Percentiles rank a stretch among this genome's conserved stretches.
Evolutionary conservation across 2,113 vertebrate genomes (phyloP).

Genomic region (Casuarius casuarius): DNA sequence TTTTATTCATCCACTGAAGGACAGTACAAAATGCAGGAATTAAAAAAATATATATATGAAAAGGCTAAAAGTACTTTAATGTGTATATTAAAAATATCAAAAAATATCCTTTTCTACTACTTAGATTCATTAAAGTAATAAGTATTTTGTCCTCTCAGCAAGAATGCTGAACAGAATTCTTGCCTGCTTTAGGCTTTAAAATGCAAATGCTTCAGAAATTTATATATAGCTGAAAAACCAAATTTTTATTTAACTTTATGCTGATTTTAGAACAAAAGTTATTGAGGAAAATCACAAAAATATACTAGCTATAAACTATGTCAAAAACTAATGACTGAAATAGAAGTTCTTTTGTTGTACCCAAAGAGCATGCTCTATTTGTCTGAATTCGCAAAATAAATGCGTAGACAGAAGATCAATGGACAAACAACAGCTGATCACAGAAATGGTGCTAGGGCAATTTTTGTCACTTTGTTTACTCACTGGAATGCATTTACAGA

Average conservation of each 20-base stretch:
- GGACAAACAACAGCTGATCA: background rate
- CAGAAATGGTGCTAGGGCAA: rapidly evolving
- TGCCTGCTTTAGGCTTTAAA: background rate
- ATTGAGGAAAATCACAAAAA: background rate
- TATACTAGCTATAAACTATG: background rate
- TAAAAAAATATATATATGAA: background rate
- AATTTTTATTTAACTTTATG: background rate
- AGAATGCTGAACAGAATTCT: background rate
- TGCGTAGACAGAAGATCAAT: background rate
- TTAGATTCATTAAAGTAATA: background rate
- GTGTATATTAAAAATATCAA: background rate
- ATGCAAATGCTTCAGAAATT: background rate
- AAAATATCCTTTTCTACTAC: background rate
- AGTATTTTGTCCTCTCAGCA: background rate
- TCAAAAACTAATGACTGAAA: background rate
- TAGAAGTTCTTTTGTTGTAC: background rate
- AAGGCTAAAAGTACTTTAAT: background rate
- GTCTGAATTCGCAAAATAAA: background rate
- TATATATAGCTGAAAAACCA: background rate
- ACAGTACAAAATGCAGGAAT: background rate
- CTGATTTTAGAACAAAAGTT: background rate
- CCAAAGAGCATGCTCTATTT: background rate
- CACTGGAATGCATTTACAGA: slow-evolving; percentile 76
- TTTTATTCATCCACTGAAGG: background rate
- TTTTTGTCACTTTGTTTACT: slow-evolving; percentile 75